Evolutionary conservation across 2,113 vertebrate genomes (phyloP).

Genomic region (Martes martes): DNA sequence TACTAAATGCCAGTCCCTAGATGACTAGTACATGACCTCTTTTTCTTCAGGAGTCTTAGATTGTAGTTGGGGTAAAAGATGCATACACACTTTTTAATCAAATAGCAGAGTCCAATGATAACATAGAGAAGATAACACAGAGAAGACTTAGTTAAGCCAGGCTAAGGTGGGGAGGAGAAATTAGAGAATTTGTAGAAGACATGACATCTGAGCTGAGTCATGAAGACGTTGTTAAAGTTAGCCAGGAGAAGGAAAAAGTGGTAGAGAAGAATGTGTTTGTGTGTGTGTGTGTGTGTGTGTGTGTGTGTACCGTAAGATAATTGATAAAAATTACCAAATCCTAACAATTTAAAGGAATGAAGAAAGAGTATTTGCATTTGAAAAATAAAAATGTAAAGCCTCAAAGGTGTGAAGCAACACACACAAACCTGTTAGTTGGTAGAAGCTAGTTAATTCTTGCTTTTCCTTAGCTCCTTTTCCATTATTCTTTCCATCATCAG

Average conservation of each 20-base stretch:
- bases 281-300: neutral
- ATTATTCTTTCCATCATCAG: neutral
- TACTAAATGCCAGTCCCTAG: neutral
- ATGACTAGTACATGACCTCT: neutral
- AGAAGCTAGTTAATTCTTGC: neutral
- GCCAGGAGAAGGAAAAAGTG: neutral
- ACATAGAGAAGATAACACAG: neutral
- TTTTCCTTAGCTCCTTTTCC: neutral
- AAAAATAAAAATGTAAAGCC: neutral
- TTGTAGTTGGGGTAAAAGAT: neutral
- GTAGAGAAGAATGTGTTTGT: neutral
- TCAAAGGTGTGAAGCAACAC: neutral
- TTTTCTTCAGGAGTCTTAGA: neutral
- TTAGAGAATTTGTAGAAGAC: neutral
- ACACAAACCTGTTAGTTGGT: neutral
- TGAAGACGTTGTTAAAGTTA: conserved; percentile 1
- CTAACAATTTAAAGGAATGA: neutral
- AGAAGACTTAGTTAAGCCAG: neutral
- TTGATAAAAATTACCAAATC: neutral
- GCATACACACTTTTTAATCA: neutral
- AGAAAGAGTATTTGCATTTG: neutral
- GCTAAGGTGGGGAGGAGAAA: neutral
- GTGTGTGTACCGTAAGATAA: neutral
- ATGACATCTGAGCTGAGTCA: neutral
- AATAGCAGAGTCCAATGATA: neutral